Conservation (phyloP, 30 jellyfish, hydroid and myxozoan species). For the Hydra vulgaris region DNA sequence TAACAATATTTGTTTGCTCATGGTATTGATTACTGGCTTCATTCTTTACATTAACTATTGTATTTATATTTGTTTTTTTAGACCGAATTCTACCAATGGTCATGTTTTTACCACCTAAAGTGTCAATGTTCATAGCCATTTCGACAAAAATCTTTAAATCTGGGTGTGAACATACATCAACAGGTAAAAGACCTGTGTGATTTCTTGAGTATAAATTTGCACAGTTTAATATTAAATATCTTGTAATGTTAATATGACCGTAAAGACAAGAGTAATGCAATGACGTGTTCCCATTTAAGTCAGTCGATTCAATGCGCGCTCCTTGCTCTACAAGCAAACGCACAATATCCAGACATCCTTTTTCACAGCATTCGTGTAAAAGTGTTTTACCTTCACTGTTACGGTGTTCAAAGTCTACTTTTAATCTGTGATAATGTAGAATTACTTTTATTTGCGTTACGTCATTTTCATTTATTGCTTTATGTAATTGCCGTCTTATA, state of each 20-base stretch:
- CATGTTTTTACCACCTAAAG: conserved; percentile 8
- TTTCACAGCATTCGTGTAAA: conserved; percentile 62
- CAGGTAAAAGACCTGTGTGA: conserved; percentile 48
- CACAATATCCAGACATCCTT: conserved; percentile 57
- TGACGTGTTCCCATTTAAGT: conserved; percentile 64
- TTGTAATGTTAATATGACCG: conserved; percentile 51
- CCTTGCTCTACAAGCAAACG: conserved; percentile 83
- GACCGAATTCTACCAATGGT: conserved; percentile 19
- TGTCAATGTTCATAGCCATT: conserved; percentile 18
- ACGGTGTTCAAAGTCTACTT: conserved; percentile 48
- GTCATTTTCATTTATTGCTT: conserved; percentile 70
- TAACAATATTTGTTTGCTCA: background rate
- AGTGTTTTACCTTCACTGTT: conserved; percentile 68
- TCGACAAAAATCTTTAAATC: conserved; percentile 4
- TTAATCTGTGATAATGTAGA: conserved; percentile 51
- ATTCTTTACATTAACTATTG: conserved; percentile 1
- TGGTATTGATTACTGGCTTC: background rate
- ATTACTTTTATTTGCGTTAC: conserved; percentile 79
- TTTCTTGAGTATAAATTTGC: conserved; percentile 43
- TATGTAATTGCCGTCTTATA: conserved; percentile 27
- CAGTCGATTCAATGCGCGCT: conserved; percentile 66
- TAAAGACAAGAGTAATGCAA: conserved; percentile 68
- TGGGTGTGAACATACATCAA: conserved; percentile 37
- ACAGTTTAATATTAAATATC: conserved; percentile 66
- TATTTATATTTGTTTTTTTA: background rate